Evolutionary conservation across 2,113 vertebrate species (phyloP), one percentile per base, ranked within the genome.

Genomic region (Cyprinodon brontotheroides): DNA sequence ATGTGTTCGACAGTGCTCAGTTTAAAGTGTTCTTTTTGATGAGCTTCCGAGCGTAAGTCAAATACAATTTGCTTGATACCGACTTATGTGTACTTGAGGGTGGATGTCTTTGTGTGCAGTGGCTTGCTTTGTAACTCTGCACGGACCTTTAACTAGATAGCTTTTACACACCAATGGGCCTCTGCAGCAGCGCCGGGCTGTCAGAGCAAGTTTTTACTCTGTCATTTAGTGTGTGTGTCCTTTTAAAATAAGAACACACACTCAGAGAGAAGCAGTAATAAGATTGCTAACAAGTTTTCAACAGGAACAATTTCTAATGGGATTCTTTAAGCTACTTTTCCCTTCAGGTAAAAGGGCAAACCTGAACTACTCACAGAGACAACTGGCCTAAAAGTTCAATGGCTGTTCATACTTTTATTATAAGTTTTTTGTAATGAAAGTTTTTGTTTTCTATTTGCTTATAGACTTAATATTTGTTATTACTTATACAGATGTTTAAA

Each of bases 171-270:
- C 45, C 75, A 29, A 69, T 37, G 70, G 65, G 75, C 65, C 79
- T 81, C 63, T 0, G n/a, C 71, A 48, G 82, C 83, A 68, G 59
- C 7, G 64, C 62, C 67, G 68, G 82, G 62, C 71, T 90, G 90
- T 90, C 89, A 76, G 75, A 67, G 71, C 14, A 15, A 75, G 77
- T 89, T 89, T 92, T 78, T 87, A 79, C 39, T 70, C 83, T 72
- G 85, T 87, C 84, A 74, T 76, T 89, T 83, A 84, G 45, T 22
- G 53, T 61, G 48, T 61, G 65, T 63, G 68, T 82, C 74, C 48
- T 38, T 41, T 67, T 82, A 70, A 76, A 78, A 80, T 36, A 13
- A 22, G 77, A 75, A 17, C 71, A 20, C 47, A 50, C 41, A 61
- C 14, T 57, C 70, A 45, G 64, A 79, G 74, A 68, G 69, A 38